Evolutionary conservation across 92 coral and sea anemone genomes (phyloP).

Genomic region (Epizoanthus rinbou): DNA sequence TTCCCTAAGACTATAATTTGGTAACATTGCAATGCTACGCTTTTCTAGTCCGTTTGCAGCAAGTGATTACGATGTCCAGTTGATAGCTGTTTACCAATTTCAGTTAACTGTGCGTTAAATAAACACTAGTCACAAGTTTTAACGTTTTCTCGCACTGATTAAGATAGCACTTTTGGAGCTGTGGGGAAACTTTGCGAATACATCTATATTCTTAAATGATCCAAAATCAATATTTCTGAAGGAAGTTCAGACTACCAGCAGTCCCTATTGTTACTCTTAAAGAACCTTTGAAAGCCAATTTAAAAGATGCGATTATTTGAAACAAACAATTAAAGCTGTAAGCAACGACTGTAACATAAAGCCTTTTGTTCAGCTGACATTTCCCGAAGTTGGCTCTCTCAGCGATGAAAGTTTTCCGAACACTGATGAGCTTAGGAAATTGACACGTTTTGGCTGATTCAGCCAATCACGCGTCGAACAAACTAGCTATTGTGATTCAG

Average conservation of each 20-base stretch:
- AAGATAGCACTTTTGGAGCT: not conserved
- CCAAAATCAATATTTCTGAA: no score
- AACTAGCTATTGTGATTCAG: not conserved
- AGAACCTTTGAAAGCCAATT: not conserved
- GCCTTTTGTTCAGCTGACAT: not conserved
- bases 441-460: not conserved
- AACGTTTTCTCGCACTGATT: slow-evolving; percentile 1
- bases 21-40: no score
- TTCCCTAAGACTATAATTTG: no score
- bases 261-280: no score
- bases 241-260: no score
- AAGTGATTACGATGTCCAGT: no score
- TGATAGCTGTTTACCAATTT: no score
- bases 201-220: no score
- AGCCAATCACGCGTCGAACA: not conserved
- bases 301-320: not conserved
- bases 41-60: no score
- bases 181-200: not conserved
- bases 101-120: no score
- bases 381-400: not conserved
- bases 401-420: not conserved
- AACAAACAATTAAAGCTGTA: not conserved
- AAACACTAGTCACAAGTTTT: no score
- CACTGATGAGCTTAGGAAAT: not conserved
- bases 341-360: not conserved